Evolutionary conservation across 2,888 invertebrate species (phyloP).

Genomic region (Thecocarcelia acutangulata): DNA sequence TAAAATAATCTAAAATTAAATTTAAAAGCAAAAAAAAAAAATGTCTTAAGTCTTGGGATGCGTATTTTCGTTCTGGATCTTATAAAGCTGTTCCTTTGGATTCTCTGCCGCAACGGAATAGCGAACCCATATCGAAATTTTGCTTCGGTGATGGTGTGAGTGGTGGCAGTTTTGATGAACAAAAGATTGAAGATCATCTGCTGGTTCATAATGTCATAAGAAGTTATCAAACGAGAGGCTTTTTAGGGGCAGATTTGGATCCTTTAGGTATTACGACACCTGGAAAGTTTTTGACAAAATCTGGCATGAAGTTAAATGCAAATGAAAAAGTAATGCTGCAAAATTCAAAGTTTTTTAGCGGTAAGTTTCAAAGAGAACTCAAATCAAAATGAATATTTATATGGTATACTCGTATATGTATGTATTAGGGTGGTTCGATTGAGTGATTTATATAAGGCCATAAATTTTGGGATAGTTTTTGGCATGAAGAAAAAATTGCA

Average conservation of each 20-base stretch:
- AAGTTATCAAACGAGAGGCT: conserved; percentile 96
- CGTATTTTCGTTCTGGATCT: conserved; percentile 92
- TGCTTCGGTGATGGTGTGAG: conserved; percentile 74
- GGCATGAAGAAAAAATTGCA: too few species aligned
- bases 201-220: conserved; percentile 99
- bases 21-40: conserved; percentile 5
- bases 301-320: conserved; percentile 81
- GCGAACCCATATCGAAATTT: conserved; percentile 84
- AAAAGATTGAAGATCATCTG: conserved; percentile 97
- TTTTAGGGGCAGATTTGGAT: conserved; percentile 91
- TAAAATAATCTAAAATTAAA: not conserved
- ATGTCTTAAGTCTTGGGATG: conserved; percentile 93
- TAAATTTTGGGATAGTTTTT: too few species aligned
- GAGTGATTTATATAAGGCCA: too few species aligned
- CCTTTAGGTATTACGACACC: conserved; percentile 86
- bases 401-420: too few species aligned
- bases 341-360: conserved; percentile 81
- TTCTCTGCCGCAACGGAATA: conserved; percentile 84
- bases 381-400: too few species aligned
- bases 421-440: too few species aligned
- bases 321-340: conserved; percentile 81
- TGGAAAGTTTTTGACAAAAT: conserved; percentile 79
- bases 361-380: conserved; percentile 70
- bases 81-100: conserved; percentile 85
- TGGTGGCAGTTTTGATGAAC: conserved; percentile 85